phyloP scores from a whole-genome alignment of 1,140 invertebrate genomes.

The Arion vulgaris region DNA sequence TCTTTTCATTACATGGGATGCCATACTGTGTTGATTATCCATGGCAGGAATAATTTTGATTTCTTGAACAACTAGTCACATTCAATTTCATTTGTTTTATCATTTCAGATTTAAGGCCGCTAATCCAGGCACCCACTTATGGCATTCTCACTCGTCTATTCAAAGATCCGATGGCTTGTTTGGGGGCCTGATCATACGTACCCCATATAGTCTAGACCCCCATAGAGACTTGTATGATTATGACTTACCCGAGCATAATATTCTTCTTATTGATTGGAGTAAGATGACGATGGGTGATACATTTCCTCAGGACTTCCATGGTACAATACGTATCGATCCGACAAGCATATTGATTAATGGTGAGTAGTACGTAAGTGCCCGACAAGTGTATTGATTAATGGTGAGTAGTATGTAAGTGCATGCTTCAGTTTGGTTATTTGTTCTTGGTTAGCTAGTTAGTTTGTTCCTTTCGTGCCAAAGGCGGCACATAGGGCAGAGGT shows the following conservation, averaged over 20 bases:
- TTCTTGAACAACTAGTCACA: too few relatives aligned
- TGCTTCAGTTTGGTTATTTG: too few relatives aligned
- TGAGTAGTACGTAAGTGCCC: conserved; percentile 39
- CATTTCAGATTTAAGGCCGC: conserved; percentile 70
- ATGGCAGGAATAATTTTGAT: too few relatives aligned
- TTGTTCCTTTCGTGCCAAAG: too few relatives aligned
- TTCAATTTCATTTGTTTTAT: not conserved
- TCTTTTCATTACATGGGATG: too few relatives aligned
- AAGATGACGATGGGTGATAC: conserved; percentile 43
- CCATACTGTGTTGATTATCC: too few relatives aligned
- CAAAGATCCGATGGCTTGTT: conserved; percentile 85
- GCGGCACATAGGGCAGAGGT: too few relatives aligned
- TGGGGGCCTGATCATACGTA: conserved; percentile 54
- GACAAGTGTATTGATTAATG: conserved; percentile 70
- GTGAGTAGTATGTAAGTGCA: conserved; percentile 36
- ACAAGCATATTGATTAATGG: conserved; percentile 70
- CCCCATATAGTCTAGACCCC: conserved; percentile 41
- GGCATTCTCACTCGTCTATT: conserved; percentile 89
- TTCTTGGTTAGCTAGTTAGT: too few relatives aligned
- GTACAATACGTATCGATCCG: conserved; percentile 46
- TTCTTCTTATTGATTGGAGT: conserved; percentile 55
- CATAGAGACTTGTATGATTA: conserved; percentile 53
- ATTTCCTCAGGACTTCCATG: conserved; percentile 46
- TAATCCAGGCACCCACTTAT: conserved; percentile 86
- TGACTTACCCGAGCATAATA: conserved; percentile 50